Evolutionary conservation across 2,113 vertebrate species (phyloP).

Genomic region (Callipepla squamata): DNA sequence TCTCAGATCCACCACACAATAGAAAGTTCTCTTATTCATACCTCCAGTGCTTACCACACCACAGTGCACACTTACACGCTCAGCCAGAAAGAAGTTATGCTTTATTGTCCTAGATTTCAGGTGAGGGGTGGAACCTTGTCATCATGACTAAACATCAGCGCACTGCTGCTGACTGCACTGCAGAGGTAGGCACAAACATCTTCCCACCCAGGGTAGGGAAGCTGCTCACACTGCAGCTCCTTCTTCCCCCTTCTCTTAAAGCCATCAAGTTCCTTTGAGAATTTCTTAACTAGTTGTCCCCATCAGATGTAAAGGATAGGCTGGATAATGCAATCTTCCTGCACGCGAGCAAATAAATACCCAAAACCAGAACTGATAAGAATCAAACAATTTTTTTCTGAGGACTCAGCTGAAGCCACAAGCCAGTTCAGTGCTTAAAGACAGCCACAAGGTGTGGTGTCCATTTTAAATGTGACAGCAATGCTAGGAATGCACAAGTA

Average conservation of each 20-base stretch:
- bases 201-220: neutral
- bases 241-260: neutral
- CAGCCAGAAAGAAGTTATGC: neutral
- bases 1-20: neutral
- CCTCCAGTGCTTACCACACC: neutral
- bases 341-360: neutral
- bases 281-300: neutral
- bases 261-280: neutral
- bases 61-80: neutral
- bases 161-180: neutral
- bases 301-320: rapidly evolving
- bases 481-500: conserved; percentile 32
- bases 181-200: rapidly evolving
- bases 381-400: neutral
- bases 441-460: conserved; percentile 25
- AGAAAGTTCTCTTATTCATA: neutral
- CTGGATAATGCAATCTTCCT: neutral
- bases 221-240: neutral
- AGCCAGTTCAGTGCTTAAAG: neutral
- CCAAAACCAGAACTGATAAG: conserved; percentile 6
- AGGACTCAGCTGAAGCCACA: conserved; percentile 4
- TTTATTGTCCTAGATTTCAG: neutral
- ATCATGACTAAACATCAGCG: neutral
- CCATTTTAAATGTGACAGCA: neutral
- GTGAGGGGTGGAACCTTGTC: neutral